phyloP scores from a whole-genome alignment of 2,797 vertebrate species.

The Acipenser ruthenus region DNA sequence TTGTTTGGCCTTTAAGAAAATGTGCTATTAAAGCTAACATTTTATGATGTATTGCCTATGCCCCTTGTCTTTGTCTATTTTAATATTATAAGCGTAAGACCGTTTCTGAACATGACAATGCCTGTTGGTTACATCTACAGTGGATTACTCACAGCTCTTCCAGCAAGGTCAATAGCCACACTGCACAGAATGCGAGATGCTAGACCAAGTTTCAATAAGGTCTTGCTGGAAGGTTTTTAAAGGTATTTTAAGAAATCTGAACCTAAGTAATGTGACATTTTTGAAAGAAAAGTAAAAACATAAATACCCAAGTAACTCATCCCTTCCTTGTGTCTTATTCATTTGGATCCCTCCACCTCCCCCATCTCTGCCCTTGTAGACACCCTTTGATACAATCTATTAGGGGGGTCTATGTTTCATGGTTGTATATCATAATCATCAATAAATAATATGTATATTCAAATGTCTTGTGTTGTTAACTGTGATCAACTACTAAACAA shows the following conservation, averaged over 20 bases:
- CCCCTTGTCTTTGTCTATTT: not conserved
- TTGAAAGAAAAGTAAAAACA: no score
- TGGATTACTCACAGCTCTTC: not conserved
- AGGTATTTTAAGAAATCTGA: not conserved
- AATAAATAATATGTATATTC: no score
- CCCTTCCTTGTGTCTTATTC: no score
- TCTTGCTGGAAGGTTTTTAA: not conserved
- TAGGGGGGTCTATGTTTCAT: no score
- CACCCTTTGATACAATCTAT: no score
- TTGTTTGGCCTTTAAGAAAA: no score
- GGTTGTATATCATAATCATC: no score
- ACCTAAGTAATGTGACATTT: not conserved
- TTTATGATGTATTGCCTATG: not conserved
- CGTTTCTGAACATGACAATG: not conserved
- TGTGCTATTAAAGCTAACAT: not conserved
- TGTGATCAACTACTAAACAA: no score
- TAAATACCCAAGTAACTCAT: no score
- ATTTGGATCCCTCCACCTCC: no score
- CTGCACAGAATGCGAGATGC: not conserved
- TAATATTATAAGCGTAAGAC: not conserved
- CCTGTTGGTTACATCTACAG: not conserved
- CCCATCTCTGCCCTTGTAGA: no score
- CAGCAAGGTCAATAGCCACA: conserved; percentile 6
- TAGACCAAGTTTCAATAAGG: not conserved
- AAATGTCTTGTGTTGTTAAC: no score